Base-by-base conservation (phyloP, 2,888 invertebrate genomes). In the Agrochola lota region DNA sequence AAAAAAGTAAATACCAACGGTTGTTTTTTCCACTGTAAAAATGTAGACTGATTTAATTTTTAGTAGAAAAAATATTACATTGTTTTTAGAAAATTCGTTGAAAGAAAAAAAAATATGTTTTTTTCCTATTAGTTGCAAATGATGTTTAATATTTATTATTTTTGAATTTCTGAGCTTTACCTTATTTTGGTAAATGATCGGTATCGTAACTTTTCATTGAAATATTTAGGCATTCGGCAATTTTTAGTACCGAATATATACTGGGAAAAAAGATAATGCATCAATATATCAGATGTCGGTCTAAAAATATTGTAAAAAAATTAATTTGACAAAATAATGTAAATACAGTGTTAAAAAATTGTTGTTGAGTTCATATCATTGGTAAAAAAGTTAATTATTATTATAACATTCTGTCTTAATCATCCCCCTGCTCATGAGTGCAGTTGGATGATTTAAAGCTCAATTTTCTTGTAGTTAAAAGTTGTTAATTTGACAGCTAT, bases 11-110 rank as follows among this genome's bases (percentile, higher is more conserved):
- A 52, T 8, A 55, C 15, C 9, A n/a, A 49, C 64, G 30, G 4
- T 63, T 75, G 2, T 26, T 67, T 74, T 62, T 62, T 67, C 30
- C 15, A 6, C 5, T 63, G 8, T 30, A n/a, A 62, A 20, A 60
- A 43, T 40, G 20, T 80, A 71, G 84, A 83, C 85, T 83, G 77
- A 84, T 59, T 55, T 71, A 49, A 64, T 77, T 73, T 73, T 57
- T 60, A 70, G 26, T 66, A 70, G 26, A 57, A 62, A 55, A 30
- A 46, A 30, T 30, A 55, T 60, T 40, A 43, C 23, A 4, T 20
- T n/a, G 30, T 26, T 68, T 70, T 63, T 49, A 23, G 7, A 7
- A 15, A 23, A 46, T 63, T 46, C 2, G 2, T 57, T 70, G 0
- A 26, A 63, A 62, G 0, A 62, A 35, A 3, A 69, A 26, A 15